phyloP scores from a whole-genome alignment of 2,888 invertebrate species.

The Gari tellinella region DNA sequence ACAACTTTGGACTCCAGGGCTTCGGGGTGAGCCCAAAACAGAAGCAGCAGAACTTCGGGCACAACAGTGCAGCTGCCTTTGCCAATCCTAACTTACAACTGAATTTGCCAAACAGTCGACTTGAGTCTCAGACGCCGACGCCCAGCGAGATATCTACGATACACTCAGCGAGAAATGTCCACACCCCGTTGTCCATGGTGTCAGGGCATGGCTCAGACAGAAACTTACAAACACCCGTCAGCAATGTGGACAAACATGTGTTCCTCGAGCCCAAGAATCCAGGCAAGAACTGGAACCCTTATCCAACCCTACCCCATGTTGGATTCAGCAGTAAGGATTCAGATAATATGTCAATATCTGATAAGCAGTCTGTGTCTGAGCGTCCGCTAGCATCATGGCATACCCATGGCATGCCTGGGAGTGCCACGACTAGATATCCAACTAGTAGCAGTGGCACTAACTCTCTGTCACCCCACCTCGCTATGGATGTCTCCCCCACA shows the following conservation, averaged over 20 bases:
- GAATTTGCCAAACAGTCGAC: slow-evolving; percentile 67
- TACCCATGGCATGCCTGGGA: slow-evolving; percentile 58
- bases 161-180: slow-evolving; percentile 61
- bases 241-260: slow-evolving; percentile 67
- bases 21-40: slow-evolving; percentile 48
- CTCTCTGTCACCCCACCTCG: slow-evolving; percentile 77
- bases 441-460: slow-evolving; percentile 70
- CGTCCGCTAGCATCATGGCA: slow-evolving; percentile 41
- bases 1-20: slow-evolving; percentile 48
- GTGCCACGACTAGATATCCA: slow-evolving; percentile 70
- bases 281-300: slow-evolving; percentile 77
- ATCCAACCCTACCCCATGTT: slow-evolving; percentile 73
- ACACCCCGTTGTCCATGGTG: slow-evolving; percentile 68
- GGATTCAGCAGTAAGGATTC: slow-evolving; percentile 43
- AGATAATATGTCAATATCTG: slow-evolving; percentile 49
- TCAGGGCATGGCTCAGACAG: slow-evolving; percentile 62
- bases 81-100: slow-evolving; percentile 58
- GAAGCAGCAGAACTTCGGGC: slow-evolving; percentile 52
- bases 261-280: slow-evolving; percentile 76
- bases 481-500: slow-evolving; percentile 74
- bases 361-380: slow-evolving; percentile 51
- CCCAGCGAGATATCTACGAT: slow-evolving; percentile 80
- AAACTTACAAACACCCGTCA: slow-evolving; percentile 67
- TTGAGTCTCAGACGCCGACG: slow-evolving; percentile 78
- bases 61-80: slow-evolving; percentile 55